phyloP scores from a whole-genome alignment of 2,888 invertebrate species.

The Odontothrips loti region DNA sequence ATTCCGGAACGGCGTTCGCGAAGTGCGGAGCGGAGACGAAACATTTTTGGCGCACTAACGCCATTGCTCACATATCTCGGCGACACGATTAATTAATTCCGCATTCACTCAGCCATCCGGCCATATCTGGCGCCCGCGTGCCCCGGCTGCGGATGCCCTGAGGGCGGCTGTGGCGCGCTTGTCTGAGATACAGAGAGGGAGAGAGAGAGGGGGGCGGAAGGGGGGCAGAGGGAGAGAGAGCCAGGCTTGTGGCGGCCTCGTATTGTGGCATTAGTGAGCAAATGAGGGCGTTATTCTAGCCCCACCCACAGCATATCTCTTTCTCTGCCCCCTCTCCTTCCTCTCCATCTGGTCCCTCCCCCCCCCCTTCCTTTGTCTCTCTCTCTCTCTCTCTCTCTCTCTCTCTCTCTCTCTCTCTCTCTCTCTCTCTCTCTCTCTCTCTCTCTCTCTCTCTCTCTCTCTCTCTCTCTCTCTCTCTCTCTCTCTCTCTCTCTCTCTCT shows the following conservation, averaged over 20 bases:
- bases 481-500: too few species aligned
- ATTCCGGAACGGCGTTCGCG: not conserved
- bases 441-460: not conserved
- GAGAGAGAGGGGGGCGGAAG: too few species aligned
- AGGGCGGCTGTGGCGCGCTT: too few species aligned
- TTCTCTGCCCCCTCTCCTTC: not conserved
- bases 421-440: not conserved
- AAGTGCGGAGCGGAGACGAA: too few species aligned
- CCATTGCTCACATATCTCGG: too few species aligned
- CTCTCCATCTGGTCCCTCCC: not conserved
- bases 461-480: too few species aligned
- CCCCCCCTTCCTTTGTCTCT: not conserved
- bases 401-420: not conserved
- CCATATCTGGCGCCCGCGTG: too few species aligned
- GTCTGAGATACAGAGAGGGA: too few species aligned
- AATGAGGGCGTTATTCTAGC: conserved; percentile 5
- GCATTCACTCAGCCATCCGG: not conserved
- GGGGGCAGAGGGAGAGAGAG: too few species aligned
- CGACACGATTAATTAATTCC: not conserved
- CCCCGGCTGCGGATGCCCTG: too few species aligned
- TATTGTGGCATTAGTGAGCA: conserved; percentile 11
- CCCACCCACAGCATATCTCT: not conserved
- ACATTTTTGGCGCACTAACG: too few species aligned
- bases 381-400: not conserved
- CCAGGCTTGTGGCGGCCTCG: not conserved